These are phyloP conservation scores for Agrotis puta DNA, from an alignment of 2,888 invertebrate species.

Conservation along the genomic window DNA sequence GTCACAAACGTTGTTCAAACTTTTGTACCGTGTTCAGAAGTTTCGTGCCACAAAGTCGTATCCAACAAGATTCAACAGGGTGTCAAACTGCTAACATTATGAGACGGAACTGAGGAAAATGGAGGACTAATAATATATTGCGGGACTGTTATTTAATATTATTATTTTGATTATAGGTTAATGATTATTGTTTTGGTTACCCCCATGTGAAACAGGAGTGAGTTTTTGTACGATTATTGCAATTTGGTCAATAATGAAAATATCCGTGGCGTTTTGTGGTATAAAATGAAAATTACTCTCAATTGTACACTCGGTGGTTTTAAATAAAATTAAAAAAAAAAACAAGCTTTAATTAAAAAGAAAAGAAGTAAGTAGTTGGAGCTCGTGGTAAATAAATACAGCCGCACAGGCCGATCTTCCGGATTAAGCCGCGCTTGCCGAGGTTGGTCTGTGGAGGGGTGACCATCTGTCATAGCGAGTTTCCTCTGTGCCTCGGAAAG, in stretches of 20 bases:
- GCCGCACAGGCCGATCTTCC: no score
- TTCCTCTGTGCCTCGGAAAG: no score
- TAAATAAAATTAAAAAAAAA: no score
- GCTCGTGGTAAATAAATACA: no score
- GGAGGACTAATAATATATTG: conserved; percentile 17
- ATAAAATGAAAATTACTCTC: no score
- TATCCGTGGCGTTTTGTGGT: no score
- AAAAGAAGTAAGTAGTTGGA: no score
- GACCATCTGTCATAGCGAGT: no score
- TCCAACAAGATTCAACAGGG: conserved; percentile 45
- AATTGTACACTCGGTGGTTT: no score
- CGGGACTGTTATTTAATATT: conserved; percentile 9
- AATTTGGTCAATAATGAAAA: neutral
- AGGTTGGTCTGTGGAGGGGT: no score
- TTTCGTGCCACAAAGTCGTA: conserved; percentile 39
- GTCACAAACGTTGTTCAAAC: neutral
- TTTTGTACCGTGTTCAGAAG: conserved; percentile 3
- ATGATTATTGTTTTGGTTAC: neutral
- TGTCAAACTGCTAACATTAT: conserved; percentile 44
- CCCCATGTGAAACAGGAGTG: neutral
- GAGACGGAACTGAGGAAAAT: conserved; percentile 41
- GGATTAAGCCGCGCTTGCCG: no score
- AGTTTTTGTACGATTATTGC: neutral
- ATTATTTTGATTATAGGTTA: conserved; percentile 16
- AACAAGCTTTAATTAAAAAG: no score